A percentile compares a stretch with the other conserved stretches of the same genome.
phyloP scores from a whole-genome alignment of 2,888 invertebrate genomes.

The Harpalus rubripes region DNA sequence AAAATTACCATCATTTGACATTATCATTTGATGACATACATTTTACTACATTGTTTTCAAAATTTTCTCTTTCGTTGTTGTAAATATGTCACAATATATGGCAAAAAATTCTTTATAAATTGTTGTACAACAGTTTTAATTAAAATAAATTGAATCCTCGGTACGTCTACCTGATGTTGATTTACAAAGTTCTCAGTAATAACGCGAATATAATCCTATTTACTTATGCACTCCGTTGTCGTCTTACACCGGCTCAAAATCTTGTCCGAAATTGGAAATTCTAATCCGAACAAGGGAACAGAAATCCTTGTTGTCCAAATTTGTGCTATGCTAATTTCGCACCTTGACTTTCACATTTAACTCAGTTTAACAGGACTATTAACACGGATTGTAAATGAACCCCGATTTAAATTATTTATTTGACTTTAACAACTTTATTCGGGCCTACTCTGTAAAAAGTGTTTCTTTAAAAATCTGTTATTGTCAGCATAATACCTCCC shows the following conservation, averaged over 20 bases:
- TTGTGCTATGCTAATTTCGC: conserved; percentile 22
- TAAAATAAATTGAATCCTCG: background rate
- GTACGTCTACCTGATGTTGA: conserved; percentile 20
- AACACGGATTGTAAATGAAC: background rate
- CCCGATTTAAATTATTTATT: background rate
- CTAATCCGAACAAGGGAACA: conserved; percentile 17
- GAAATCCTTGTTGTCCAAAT: conserved; percentile 29
- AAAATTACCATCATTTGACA: conserved; percentile 27
- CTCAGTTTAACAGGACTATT: background rate
- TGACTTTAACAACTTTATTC: background rate
- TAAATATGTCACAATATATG: conserved; percentile 1
- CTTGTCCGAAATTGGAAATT: conserved; percentile 35
- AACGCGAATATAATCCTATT: conserved; percentile 24
- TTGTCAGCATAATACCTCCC: no score
- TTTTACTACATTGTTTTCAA: conserved; percentile 28
- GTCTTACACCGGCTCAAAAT: conserved; percentile 17
- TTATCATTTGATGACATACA: conserved; percentile 40
- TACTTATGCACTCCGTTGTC: conserved; percentile 35
- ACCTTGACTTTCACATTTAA: conserved; percentile 16
- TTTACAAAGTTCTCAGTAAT: conserved; percentile 31
- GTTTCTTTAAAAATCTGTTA: no score
- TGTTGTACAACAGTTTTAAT: background rate
- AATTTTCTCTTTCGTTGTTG: conserved; percentile 38
- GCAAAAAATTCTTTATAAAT: background rate
- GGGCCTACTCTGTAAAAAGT: background rate